phyloP scores from a whole-genome alignment of 1,140 invertebrate species.

The Drosophila sechellia region DNA sequence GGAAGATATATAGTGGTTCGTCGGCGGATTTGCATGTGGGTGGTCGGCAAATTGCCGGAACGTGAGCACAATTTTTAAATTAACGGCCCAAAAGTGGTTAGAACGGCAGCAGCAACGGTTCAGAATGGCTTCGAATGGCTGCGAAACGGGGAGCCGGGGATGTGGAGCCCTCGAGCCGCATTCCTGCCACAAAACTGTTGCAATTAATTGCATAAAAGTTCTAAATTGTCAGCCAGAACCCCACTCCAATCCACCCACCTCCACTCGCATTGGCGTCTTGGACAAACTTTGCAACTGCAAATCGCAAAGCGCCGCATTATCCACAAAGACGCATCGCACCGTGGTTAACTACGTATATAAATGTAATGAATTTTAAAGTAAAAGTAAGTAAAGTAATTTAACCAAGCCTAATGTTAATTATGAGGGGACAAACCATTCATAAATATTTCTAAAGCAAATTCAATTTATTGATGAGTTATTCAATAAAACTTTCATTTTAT shows the following conservation, averaged over 20 bases:
- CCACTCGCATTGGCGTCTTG: conserved; percentile 55
- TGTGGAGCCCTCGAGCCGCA: conserved; percentile 40
- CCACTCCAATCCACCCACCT: neutral
- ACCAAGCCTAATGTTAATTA: too few relatives aligned
- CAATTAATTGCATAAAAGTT: conserved; percentile 81
- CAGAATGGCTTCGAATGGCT: conserved; percentile 1
- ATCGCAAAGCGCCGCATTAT: conserved; percentile 35
- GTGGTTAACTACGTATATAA: conserved; percentile 4
- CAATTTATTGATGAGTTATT: too few relatives aligned
- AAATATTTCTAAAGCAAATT: too few relatives aligned
- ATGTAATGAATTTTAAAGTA: too few relatives aligned
- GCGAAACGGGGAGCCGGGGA: neutral
- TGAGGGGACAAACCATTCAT: too few relatives aligned
- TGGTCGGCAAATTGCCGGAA: conserved; percentile 81
- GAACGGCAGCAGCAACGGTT: conserved; percentile 55
- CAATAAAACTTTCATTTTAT: too few relatives aligned
- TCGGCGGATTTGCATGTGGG: conserved; percentile 74
- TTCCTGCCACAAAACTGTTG: conserved; percentile 77
- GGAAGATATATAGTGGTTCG: conserved; percentile 24
- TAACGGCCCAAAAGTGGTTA: conserved; percentile 74
- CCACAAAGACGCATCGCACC: conserved; percentile 23
- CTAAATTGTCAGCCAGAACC: conserved; percentile 64
- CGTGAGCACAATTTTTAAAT: conserved; percentile 83
- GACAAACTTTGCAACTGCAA: conserved; percentile 50
- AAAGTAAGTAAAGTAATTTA: too few relatives aligned